A percentile compares a stretch with the other conserved stretches of the same genome.
These are phyloP conservation scores for Mesocentrotus franciscanus DNA, from an alignment of 53 echinoderm and acorn worm species.

Conservation along the genomic window DNA sequence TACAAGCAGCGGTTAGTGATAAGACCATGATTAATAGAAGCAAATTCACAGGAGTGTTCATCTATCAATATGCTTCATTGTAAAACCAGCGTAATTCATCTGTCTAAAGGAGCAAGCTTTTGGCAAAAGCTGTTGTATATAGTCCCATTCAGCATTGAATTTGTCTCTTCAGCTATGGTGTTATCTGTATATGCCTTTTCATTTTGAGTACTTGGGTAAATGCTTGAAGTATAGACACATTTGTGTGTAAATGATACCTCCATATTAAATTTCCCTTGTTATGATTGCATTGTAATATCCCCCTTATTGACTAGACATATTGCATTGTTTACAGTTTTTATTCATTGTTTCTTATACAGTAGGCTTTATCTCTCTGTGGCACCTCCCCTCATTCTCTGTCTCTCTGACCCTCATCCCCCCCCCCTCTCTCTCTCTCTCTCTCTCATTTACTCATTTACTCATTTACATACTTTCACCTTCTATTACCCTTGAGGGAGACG, in stretches of 20 bases:
- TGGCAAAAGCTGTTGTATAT: neutral
- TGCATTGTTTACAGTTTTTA: too few relatives aligned
- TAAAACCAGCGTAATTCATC: neutral
- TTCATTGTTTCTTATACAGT: too few relatives aligned
- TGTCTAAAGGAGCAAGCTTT: neutral
- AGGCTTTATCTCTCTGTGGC: neutral
- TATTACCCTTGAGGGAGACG: neutral
- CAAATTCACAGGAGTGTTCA: neutral
- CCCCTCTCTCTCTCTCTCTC: neutral
- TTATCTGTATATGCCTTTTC: neutral
- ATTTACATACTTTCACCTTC: neutral
- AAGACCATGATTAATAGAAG: conserved; percentile 27
- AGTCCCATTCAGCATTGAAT: neutral
- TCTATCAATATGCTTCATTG: neutral
- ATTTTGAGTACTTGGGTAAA: too few relatives aligned
- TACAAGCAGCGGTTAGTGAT: neutral
- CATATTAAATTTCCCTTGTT: too few relatives aligned
- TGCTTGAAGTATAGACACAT: too few relatives aligned
- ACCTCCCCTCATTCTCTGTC: neutral
- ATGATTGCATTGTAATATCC: too few relatives aligned
- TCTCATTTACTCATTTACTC: neutral
- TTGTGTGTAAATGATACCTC: too few relatives aligned
- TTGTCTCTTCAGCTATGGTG: neutral
- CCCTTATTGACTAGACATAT: too few relatives aligned
- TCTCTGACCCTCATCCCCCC: neutral